phyloP scores from a whole-genome alignment of 2,888 invertebrate species.

The Clistopyga incitator region DNA sequence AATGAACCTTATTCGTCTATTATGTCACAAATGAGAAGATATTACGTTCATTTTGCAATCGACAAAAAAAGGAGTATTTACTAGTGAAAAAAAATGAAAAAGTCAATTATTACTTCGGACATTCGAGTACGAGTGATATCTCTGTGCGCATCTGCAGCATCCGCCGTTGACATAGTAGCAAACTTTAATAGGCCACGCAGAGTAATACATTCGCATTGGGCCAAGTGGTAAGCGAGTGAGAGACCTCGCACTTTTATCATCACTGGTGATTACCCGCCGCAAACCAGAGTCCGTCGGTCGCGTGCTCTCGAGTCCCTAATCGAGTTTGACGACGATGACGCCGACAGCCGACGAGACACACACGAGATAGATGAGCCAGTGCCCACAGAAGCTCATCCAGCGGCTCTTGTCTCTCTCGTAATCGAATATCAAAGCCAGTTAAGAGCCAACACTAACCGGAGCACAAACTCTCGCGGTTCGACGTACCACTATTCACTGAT shows the following conservation, averaged over 20 bases:
- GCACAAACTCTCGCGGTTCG: slow-evolving; percentile 38
- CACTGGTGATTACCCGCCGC: slow-evolving; percentile 60
- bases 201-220: slow-evolving; percentile 41
- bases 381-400: slow-evolving; percentile 18
- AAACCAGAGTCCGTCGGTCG: slow-evolving; percentile 64
- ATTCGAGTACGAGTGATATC: background rate
- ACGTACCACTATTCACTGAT: background rate
- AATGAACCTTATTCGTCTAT: too few species aligned
- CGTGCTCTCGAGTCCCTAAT: slow-evolving; percentile 57
- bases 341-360: slow-evolving; percentile 57
- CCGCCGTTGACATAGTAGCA: slow-evolving; percentile 11
- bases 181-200: slow-evolving; percentile 36
- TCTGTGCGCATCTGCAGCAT: background rate
- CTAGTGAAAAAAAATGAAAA: background rate
- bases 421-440: slow-evolving; percentile 52
- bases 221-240: slow-evolving; percentile 58
- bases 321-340: slow-evolving; percentile 57
- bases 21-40: background rate
- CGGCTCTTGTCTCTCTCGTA: slow-evolving; percentile 13
- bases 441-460: slow-evolving; percentile 18
- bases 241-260: slow-evolving; percentile 65
- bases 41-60: background rate
- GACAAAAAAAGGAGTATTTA: background rate
- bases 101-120: background rate
- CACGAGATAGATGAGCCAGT: background rate